Evolutionary conservation across 2,113 vertebrate species (phyloP), one percentile per base, ranked within the genome.

Genomic region (Saguinus imperator): DNA sequence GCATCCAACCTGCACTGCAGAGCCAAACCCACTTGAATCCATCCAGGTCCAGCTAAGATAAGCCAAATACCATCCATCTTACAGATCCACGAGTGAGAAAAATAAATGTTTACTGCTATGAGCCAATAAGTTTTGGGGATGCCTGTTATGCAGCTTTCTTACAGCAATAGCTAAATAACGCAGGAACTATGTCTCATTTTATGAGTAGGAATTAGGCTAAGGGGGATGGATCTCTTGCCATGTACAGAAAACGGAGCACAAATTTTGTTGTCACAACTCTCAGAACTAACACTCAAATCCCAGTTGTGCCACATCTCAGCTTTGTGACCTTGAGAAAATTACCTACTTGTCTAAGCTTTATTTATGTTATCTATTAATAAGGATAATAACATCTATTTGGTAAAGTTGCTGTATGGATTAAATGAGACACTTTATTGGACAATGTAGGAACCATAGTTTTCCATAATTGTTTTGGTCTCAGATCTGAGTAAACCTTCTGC

Each of bases 351-450:
- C 52, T 77, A 32, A n/a, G 10, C 2, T 13, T 50, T 77, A 10
- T 58, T 82, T 76, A 70, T 18, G 70, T 92, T 40, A 66, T 18
- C 72, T 57, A 48, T n/a, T 77, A 82, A 66, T 83, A 35, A 9
- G 17, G 12, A 52, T 81, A 95, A 66, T 32, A 68, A 92, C 50
- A 58, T 6, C n/a, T 80, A 23, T 23, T 91, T 80, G 61, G 75
- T 29, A 82, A 17, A 85, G 75, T 32, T 72, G 25, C 17, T 86
- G 11, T 37, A 35, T 58, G 12, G 16, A 89, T 77, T 55, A 76
- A 72, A 82, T 73, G n/a, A 66, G n/a, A 85, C 68, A 79, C 81
- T 70, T 85, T 76, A 76, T 70, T n/a, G 23, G 94, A 95, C 18
- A 87, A 94, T 68, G 80, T 27, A 66, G n/a, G 20, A 64, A 37